A percentile compares a stretch with the other conserved stretches of the same genome.
Conservation (phyloP, 2,797 vertebrate genomes). For the Tragelaphus oryx region DNA sequence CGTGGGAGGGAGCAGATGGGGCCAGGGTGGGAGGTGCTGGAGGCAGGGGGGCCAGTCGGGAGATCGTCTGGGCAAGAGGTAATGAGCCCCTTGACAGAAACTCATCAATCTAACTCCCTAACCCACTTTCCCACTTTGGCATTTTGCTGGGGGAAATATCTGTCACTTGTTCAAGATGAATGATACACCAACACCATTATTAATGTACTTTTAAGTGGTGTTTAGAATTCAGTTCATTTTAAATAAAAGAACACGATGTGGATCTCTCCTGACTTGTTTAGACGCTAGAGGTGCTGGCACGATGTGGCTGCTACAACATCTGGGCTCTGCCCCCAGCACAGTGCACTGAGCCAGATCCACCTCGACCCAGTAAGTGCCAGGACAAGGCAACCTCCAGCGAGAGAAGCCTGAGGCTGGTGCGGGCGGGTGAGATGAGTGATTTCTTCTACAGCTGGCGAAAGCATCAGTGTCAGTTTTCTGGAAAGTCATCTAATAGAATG, state of each 20-base stretch:
- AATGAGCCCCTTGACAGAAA: constrained; percentile 46
- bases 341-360: neutral
- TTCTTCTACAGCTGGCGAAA: accelerated
- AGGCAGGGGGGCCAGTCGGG: neutral
- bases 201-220: constrained; percentile 70
- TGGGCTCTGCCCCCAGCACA: accelerated
- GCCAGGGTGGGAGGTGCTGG: neutral
- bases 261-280: neutral
- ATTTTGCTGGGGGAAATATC: constrained; percentile 59
- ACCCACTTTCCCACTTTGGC: neutral
- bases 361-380: accelerated
- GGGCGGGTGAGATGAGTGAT: accelerated
- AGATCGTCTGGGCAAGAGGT: neutral
- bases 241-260: constrained; percentile 18
- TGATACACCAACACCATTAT: constrained; percentile 43
- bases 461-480: neutral
- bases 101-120: constrained; percentile 22
- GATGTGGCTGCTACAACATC: neutral
- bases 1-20: accelerated
- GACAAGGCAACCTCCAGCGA: accelerated
- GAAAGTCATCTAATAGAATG: neutral
- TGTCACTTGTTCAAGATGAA: constrained; percentile 55
- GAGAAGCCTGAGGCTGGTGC: accelerated
- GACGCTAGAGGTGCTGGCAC: neutral
- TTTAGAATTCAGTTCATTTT: constrained; percentile 68